phyloP scores from a whole-genome alignment of 1,140 invertebrate species.

The Cydia splendana region DNA sequence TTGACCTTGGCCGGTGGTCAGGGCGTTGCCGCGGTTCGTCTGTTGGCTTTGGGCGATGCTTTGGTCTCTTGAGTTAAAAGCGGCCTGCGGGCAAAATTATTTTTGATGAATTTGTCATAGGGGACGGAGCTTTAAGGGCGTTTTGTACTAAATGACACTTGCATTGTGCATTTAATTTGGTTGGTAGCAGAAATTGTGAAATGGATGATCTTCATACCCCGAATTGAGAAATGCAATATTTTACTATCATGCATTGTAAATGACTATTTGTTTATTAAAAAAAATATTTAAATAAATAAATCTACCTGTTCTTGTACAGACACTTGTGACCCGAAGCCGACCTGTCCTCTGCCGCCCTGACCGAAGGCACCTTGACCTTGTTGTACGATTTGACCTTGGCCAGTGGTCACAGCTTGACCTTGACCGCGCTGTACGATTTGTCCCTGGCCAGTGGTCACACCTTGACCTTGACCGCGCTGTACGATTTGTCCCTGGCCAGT shows the following conservation, averaged over 20 bases:
- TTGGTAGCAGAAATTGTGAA: too few relatives aligned
- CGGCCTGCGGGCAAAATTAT: background rate
- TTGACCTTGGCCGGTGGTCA: slow-evolving; percentile 33
- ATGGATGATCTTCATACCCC: too few relatives aligned
- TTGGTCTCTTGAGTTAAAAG: background rate
- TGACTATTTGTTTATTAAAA: too few relatives aligned
- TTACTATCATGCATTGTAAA: too few relatives aligned
- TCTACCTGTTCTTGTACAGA: slow-evolving; percentile 29
- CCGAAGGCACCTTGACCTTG: slow-evolving; percentile 26
- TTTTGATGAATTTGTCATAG: background rate
- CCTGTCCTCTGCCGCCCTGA: slow-evolving; percentile 36
- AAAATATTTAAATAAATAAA: too few relatives aligned
- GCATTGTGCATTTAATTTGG: too few relatives aligned
- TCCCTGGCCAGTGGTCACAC: slow-evolving; percentile 31
- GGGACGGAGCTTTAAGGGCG: too few relatives aligned
- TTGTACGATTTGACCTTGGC: slow-evolving; percentile 21
- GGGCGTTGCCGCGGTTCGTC: slow-evolving; percentile 11
- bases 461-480: slow-evolving; percentile 36
- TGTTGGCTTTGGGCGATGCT: slow-evolving; percentile 9
- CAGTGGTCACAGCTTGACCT: slow-evolving; percentile 34
- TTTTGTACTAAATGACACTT: too few relatives aligned
- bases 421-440: slow-evolving; percentile 31
- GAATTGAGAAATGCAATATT: too few relatives aligned
- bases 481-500: slow-evolving; percentile 31
- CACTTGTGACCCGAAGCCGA: slow-evolving; percentile 34